Evolutionary conservation across 30 jellyfish, hydroid and myxozoan species (phyloP).

Genomic region (Turritopsis dohrnii): DNA sequence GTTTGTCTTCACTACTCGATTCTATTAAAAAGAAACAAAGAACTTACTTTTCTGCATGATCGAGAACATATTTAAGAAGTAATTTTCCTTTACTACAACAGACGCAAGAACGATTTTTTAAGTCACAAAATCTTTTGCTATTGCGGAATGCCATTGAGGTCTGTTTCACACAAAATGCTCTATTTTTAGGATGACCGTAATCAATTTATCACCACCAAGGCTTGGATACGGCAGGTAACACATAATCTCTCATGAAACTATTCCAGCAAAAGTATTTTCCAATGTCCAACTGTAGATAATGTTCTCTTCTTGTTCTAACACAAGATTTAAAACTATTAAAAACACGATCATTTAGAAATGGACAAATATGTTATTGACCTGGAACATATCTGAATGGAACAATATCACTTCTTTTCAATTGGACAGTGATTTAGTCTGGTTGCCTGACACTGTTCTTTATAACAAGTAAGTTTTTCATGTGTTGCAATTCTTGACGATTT

Average conservation of each 20-base stretch:
- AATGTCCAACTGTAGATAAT: background rate
- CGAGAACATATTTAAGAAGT: no score
- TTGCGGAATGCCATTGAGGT: background rate
- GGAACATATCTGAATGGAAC: slow-evolving; percentile 62
- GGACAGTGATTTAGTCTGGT: slow-evolving; percentile 65
- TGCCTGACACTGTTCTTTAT: slow-evolving; percentile 81
- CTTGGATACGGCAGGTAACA: slow-evolving; percentile 80
- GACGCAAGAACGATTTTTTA: background rate
- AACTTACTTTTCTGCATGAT: no score
- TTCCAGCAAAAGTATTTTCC: background rate
- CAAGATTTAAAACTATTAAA: no score
- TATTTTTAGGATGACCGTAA: slow-evolving; percentile 62
- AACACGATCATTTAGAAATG: slow-evolving; percentile 40
- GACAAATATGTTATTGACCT: slow-evolving; percentile 51
- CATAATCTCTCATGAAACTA: background rate
- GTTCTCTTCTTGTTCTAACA: no score
- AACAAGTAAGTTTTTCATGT: slow-evolving; percentile 48
- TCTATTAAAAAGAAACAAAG: no score
- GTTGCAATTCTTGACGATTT: background rate
- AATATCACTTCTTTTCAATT: slow-evolving; percentile 38
- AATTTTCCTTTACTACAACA: background rate
- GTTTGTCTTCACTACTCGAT: no score
- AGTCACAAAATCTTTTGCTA: background rate
- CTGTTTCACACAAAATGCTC: background rate
- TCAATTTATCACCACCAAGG: slow-evolving; percentile 63